These are phyloP conservation scores for Hylaea fasciaria DNA, from an alignment of 2,888 invertebrate genomes.

Conservation along the genomic window DNA sequence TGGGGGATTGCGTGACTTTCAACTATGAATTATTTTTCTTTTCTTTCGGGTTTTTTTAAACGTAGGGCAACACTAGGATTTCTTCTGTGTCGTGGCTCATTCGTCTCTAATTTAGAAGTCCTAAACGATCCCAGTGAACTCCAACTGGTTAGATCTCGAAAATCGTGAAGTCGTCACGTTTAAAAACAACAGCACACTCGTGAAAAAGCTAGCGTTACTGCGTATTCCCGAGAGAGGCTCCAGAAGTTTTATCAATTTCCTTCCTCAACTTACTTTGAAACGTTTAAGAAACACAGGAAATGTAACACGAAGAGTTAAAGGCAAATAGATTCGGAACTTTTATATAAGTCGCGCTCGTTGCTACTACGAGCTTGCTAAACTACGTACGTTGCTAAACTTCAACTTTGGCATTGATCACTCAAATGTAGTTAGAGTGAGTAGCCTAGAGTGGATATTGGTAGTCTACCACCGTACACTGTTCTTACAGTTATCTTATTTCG, in stretches of 20 bases:
- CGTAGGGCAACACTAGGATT: too few species aligned
- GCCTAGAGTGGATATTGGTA: too few species aligned
- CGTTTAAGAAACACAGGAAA: background rate
- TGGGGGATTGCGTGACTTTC: too few species aligned
- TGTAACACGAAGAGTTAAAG: background rate
- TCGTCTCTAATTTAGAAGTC: background rate
- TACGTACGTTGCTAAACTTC: too few species aligned
- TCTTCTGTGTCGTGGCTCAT: too few species aligned
- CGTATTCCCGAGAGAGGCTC: constrained; percentile 16
- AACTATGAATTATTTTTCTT: too few species aligned
- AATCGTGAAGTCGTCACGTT: constrained; percentile 9
- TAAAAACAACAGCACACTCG: constrained; percentile 19
- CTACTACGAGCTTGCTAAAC: background rate
- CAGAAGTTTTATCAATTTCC: constrained; percentile 40
- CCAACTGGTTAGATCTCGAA: constrained; percentile 17
- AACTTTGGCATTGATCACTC: too few species aligned
- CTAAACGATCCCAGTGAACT: constrained; percentile 3
- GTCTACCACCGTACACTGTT: too few species aligned
- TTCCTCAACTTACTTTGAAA: constrained; percentile 1
- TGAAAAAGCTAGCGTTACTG: constrained; percentile 31
- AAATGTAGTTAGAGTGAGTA: too few species aligned
- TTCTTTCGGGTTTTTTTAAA: too few species aligned
- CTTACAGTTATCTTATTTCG: too few species aligned
- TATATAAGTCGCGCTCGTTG: background rate
- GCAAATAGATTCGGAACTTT: background rate